These are phyloP conservation scores for Epirrita christyi DNA, from an alignment of 2,888 invertebrate genomes.

Conservation along the genomic window DNA sequence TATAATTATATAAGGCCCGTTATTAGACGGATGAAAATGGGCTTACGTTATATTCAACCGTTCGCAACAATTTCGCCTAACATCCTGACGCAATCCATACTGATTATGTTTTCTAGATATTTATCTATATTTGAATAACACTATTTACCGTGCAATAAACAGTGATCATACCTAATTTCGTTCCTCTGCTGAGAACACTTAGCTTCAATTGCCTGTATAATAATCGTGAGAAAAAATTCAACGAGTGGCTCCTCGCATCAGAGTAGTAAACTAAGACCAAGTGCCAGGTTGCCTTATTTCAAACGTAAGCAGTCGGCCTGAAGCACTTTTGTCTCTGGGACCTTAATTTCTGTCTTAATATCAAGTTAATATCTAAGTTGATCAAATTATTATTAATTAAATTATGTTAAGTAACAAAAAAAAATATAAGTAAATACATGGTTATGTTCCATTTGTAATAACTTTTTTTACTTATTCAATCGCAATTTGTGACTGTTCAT, in stretches of 20 bases:
- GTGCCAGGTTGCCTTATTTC: too few relatives aligned
- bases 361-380: too few relatives aligned
- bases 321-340: too few relatives aligned
- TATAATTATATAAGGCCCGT: too few relatives aligned
- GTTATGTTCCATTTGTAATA: too few relatives aligned
- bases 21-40: too few relatives aligned
- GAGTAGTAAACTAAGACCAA: neutral
- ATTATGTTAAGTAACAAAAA: too few relatives aligned
- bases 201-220: constrained; percentile 34
- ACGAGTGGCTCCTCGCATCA: constrained; percentile 20
- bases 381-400: too few relatives aligned
- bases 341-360: too few relatives aligned
- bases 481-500: neutral
- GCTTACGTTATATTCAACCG: too few relatives aligned
- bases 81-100: constrained; percentile 13
- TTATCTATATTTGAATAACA: constrained; percentile 25
- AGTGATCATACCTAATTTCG: constrained; percentile 33
- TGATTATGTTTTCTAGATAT: constrained; percentile 26
- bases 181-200: constrained; percentile 28
- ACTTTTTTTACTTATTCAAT: neutral
- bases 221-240: constrained; percentile 40
- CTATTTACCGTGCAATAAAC: constrained; percentile 26
- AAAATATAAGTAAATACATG: too few relatives aligned
- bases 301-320: too few relatives aligned
- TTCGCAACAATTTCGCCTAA: neutral